Evolutionary conservation across 2,113 vertebrate genomes (phyloP).

Genomic region (Bufo bufo): DNA sequence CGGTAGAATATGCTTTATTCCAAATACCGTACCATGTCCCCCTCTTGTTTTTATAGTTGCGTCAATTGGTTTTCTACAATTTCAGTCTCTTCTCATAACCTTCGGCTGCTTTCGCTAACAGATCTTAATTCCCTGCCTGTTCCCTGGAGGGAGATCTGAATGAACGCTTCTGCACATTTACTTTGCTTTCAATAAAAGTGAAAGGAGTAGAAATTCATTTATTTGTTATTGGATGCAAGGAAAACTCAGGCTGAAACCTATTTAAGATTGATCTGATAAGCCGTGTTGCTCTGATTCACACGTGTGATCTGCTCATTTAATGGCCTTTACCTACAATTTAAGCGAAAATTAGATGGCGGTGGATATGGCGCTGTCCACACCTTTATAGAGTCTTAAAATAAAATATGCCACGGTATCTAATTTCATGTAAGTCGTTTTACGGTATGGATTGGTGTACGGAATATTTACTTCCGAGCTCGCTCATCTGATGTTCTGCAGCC

Average conservation of each 20-base stretch:
- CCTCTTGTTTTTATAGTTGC: not conserved
- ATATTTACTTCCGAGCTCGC: not conserved
- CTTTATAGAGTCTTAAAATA: constrained; percentile 66
- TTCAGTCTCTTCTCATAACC: constrained; percentile 8
- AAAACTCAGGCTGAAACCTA: constrained; percentile 73
- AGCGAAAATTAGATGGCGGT: constrained; percentile 70
- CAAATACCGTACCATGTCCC: not conserved
- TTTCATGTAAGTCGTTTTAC: not conserved
- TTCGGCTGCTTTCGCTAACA: constrained; percentile 21
- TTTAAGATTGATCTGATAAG: constrained; percentile 80
- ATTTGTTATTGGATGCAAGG: constrained; percentile 71
- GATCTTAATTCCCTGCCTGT: constrained; percentile 16
- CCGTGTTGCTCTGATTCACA: constrained; percentile 66
- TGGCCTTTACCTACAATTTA: constrained; percentile 75
- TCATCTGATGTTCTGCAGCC: not conserved
- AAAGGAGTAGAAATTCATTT: constrained; percentile 67
- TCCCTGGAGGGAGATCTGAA: constrained; percentile 54
- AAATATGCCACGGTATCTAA: not conserved
- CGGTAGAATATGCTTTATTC: not conserved
- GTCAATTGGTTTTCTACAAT: constrained; percentile 5
- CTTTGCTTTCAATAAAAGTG: constrained; percentile 68
- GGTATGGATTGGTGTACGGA: not conserved
- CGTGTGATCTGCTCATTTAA: constrained; percentile 71
- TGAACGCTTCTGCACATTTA: constrained; percentile 65
- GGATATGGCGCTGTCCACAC: constrained; percentile 71